Percentiles rank a stretch among this genome's conserved stretches.
phyloP scores from a whole-genome alignment of 1,140 invertebrate species.

The Monomorium pharaonis region DNA sequence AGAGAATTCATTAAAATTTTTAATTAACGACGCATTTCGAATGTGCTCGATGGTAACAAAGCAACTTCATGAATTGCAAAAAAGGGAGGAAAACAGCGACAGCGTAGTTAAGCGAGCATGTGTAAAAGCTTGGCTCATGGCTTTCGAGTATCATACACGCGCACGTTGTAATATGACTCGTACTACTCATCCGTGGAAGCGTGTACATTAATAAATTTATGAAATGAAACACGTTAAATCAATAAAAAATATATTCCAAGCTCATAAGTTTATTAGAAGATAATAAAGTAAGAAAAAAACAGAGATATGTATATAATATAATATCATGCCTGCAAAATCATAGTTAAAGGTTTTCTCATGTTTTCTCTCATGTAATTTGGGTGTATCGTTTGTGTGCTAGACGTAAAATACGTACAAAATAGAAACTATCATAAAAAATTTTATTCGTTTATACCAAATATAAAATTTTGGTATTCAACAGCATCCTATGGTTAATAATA shows the following conservation, averaged over 20 bases:
- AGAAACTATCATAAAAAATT: slow-evolving; percentile 3
- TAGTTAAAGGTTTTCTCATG: neutral
- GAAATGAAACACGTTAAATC: neutral
- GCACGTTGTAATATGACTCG: neutral
- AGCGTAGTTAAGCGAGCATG: slow-evolving; percentile 2
- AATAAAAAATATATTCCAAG: neutral
- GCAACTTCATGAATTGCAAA: slow-evolving; percentile 24
- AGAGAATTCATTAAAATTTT: slow-evolving; percentile 58
- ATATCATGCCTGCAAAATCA: neutral
- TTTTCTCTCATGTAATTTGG: too few relatives aligned
- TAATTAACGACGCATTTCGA: slow-evolving; percentile 55
- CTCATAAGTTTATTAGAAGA: neutral
- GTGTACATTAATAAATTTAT: neutral
- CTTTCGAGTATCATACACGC: neutral
- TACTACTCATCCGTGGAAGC: neutral
- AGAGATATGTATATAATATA: neutral
- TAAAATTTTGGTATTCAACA: neutral
- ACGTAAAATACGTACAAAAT: neutral
- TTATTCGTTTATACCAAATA: neutral
- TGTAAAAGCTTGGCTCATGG: slow-evolving; percentile 1
- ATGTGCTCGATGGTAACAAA: slow-evolving; percentile 33
- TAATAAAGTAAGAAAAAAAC: neutral
- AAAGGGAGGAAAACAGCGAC: neutral
- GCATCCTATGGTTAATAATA: neutral
- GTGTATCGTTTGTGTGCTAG: neutral